Percentiles rank a stretch among this genome's conserved stretches.
These are phyloP conservation scores for Microtus oregoni DNA, from an alignment of 2,113 vertebrate species.

Conservation along the genomic window DNA sequence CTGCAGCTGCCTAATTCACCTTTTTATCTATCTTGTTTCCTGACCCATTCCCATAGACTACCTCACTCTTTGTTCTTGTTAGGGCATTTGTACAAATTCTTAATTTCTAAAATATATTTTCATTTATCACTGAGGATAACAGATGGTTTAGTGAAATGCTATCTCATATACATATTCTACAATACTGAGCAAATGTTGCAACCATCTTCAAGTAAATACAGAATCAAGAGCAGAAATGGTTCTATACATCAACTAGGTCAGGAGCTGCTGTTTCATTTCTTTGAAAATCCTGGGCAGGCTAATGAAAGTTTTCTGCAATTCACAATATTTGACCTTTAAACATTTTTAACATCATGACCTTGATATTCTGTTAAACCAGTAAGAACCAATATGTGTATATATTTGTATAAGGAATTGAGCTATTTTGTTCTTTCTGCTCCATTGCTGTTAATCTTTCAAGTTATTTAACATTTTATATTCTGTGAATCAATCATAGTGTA, in stretches of 20 bases:
- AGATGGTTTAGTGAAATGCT: not conserved
- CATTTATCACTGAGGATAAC: constrained; percentile 3
- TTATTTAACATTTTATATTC: constrained; percentile 46
- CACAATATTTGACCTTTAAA: constrained; percentile 30
- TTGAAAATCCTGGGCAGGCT: not conserved
- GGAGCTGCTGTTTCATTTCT: not conserved
- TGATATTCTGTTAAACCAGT: constrained; percentile 1
- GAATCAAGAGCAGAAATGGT: not conserved
- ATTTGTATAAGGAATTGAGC: not conserved
- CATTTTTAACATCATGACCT: not conserved
- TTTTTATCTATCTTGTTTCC: not conserved
- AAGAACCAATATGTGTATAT: not conserved
- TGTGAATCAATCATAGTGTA: not conserved
- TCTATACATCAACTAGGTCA: not conserved
- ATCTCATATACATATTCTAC: not conserved
- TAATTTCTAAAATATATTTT: constrained; percentile 17
- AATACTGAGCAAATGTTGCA: not conserved
- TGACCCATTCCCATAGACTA: not conserved
- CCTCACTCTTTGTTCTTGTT: not conserved
- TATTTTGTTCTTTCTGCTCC: not conserved
- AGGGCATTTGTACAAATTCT: not conserved
- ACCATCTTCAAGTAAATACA: not conserved
- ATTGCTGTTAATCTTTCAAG: not conserved
- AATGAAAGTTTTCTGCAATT: not conserved
- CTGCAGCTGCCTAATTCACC: not conserved